Base-by-base conservation (phyloP, 2,888 invertebrate genomes). In the Protodeltote pygarga region DNA sequence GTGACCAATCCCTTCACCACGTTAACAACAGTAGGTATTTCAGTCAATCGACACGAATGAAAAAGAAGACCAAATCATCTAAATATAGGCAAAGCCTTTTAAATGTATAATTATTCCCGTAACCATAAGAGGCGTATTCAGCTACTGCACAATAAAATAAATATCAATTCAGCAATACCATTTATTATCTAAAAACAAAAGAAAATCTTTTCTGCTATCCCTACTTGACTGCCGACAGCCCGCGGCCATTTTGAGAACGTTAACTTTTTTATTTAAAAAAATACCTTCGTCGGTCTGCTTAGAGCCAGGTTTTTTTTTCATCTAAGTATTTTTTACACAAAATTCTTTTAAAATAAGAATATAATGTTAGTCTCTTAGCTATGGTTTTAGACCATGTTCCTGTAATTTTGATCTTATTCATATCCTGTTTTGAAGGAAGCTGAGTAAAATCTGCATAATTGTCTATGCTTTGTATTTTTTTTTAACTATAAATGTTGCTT, bases 211-310 rank as follows among this genome's bases (percentile, higher is more conserved):
- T 73, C 49, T 81, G 72, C 77, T 55, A 27, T 35, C 83, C 37
- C 16, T 85, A 81, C 81, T 10, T 55, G 69, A 63, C 65, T 65
- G 53, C 54, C 63, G 49, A 69, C 62, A 66, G 80, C 86, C 81
- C 29, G 76, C 72, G 74, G 87, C 79, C 73, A 79, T 83, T 77
- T 80, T 77, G 61, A 64, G 77, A 76, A 73, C 77, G 64, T 63
- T 66, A 73, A 71, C 71, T 78, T 77, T 77, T 69, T 60, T 52
- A 52, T 38, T 47, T 65, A 67, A 71, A 70, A 73, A 72, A 74
- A 74, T 59, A 61, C 63, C 71, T 72, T 67, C 62, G 65, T 51
- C 62, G 62, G 53, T 42, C 65, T 72, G 71, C 51, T 67, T 65
- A 62, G 64, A 57, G 54, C 50, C 40, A 57, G 49, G 52, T 54